These are phyloP conservation scores for Dexiosoma caninum DNA, from an alignment of 2,888 invertebrate genomes.

Conservation along the genomic window DNA sequence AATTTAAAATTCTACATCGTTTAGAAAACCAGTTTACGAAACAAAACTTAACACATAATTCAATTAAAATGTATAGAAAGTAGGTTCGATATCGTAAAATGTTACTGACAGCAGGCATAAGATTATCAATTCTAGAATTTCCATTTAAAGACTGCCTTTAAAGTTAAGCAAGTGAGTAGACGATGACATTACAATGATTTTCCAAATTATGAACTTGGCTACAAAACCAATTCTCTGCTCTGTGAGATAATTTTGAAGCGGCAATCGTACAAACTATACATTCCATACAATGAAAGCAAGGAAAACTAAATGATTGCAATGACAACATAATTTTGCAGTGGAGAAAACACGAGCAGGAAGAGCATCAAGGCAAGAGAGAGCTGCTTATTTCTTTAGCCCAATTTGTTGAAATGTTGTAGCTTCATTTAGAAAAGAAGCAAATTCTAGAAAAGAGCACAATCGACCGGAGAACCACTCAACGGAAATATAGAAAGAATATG, in stretches of 20 bases:
- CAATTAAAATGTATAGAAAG: too few species aligned
- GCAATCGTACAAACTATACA: not conserved
- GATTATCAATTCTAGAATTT: too few species aligned
- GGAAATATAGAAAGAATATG: slow-evolving; percentile 59
- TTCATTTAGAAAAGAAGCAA: not conserved
- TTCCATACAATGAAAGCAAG: not conserved
- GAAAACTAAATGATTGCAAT: slow-evolving; percentile 1
- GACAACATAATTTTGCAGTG: slow-evolving; percentile 52
- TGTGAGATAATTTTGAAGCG: not conserved
- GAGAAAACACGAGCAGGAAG: slow-evolving; percentile 12
- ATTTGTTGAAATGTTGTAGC: not conserved
- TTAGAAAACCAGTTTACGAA: too few species aligned
- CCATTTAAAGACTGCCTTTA: too few species aligned
- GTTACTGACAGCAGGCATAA: too few species aligned
- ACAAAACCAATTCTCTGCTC: too few species aligned
- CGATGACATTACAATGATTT: too few species aligned
- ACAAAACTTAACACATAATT: too few species aligned
- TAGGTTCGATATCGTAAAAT: too few species aligned
- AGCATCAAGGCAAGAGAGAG: slow-evolving; percentile 2
- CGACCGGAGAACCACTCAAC: slow-evolving; percentile 53
- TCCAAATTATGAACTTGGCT: too few species aligned
- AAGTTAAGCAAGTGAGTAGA: too few species aligned
- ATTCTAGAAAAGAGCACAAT: slow-evolving; percentile 27
- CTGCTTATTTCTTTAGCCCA: not conserved
- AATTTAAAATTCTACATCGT: too few species aligned